phyloP scores from a whole-genome alignment of 2,797 vertebrate species.

The Manis javanica region DNA sequence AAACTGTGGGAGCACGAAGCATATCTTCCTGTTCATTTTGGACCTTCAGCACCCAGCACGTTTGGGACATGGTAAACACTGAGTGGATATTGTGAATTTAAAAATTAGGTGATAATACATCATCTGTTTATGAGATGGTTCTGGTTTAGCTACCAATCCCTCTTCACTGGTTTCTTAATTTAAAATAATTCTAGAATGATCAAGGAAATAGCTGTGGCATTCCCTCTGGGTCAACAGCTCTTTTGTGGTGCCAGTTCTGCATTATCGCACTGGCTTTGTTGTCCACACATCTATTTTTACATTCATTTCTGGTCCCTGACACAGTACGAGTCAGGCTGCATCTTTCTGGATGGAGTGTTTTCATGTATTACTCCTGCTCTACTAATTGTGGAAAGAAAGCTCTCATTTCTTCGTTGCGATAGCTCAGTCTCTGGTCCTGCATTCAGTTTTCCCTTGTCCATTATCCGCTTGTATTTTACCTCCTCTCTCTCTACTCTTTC shows the following conservation, averaged over 20 bases:
- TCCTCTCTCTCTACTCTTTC: background rate
- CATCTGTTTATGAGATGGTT: background rate
- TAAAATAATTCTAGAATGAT: background rate
- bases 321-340: background rate
- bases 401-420: background rate
- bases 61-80: background rate
- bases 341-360: background rate
- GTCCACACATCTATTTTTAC: background rate
- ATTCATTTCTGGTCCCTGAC: background rate
- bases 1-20: background rate
- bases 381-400: background rate
- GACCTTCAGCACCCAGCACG: background rate
- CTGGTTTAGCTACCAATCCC: background rate
- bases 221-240: background rate
- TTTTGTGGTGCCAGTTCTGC: background rate
- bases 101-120: background rate
- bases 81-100: background rate
- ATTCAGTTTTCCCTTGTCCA: background rate
- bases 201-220: background rate
- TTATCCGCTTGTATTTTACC: background rate
- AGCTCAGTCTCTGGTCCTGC: background rate
- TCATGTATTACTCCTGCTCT: background rate
- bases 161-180: background rate
- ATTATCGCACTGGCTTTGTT: background rate
- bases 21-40: background rate